phyloP scores from a whole-genome alignment of 1,140 invertebrate species.

The Drosophila ananassae region DNA sequence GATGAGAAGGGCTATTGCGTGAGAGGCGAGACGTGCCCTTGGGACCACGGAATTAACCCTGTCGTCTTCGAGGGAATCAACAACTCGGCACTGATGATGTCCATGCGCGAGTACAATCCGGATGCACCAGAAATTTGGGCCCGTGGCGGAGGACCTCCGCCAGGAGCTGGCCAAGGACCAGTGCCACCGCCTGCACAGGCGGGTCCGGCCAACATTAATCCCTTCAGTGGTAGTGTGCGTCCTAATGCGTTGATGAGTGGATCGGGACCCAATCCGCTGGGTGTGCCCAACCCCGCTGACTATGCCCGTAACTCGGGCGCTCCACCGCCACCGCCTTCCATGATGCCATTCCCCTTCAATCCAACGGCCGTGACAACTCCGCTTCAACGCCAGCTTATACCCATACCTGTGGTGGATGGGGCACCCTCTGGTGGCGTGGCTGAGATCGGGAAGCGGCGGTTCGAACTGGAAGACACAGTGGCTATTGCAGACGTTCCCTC shows the following conservation, averaged over 20 bases:
- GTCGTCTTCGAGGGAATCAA: conserved; percentile 95
- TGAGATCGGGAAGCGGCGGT: conserved; percentile 72
- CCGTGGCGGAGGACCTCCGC: conserved; percentile 72
- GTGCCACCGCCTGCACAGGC: conserved; percentile 33
- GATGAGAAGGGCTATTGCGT: conserved; percentile 97
- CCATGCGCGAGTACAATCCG: conserved; percentile 92
- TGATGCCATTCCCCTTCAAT: conserved; percentile 80
- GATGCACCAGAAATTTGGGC: conserved; percentile 92
- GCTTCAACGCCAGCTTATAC: conserved; percentile 86
- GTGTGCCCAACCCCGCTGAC: conserved; percentile 70
- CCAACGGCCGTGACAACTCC: conserved; percentile 72
- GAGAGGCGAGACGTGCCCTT: conserved; percentile 96
- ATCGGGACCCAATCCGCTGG: conserved; percentile 47
- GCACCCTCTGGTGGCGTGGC: conserved; percentile 42
- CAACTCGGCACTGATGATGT: conserved; percentile 85
- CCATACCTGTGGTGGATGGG: conserved; percentile 87
- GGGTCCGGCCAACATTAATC: conserved; percentile 71
- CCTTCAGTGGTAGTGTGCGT: conserved; percentile 75
- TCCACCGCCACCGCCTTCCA: conserved; percentile 49
- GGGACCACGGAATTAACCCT: conserved; percentile 97
- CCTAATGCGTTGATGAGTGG: conserved; percentile 39
- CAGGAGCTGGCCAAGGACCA: conserved; percentile 73
- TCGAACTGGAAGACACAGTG: conserved; percentile 79
- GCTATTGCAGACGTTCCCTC: conserved; percentile 80
- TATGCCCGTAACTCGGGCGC: conserved; percentile 60